Base-by-base conservation (phyloP, 2,113 vertebrate species). In the Ailurus styani region DNA sequence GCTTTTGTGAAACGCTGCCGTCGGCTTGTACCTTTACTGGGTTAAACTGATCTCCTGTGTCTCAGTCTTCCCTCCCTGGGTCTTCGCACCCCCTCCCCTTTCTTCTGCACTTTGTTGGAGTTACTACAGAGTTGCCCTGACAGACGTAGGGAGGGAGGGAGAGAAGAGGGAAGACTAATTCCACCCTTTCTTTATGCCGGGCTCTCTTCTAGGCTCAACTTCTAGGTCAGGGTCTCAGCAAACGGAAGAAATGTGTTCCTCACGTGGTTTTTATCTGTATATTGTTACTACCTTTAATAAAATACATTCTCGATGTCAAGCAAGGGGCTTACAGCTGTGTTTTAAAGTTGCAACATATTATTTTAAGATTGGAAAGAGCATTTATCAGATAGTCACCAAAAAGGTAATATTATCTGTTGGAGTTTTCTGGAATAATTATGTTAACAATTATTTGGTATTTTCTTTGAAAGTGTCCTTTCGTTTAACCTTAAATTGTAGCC, bases 231-330 rank as follows among this genome's bases (percentile, higher is more conserved):
- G 29, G 34, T 14, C 27, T 70, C 57, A 79, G 79, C 52, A 68
- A 68, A 25, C 45, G 27, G 42, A 18, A 90, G 29, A 86, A 75
- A 50, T 27, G 25, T 90, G 11, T 72, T 73, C 68, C 11, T 95
- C 29, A 1, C 64, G 66, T n/a, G 62, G 62, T 72, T 66, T 93
- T 89, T 83, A 52, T 72, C 47, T 83, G 34, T 91, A 11, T 77
- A 42, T 66, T 91, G 77, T 79, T 86, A 78, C 72, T 94, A 50
- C 70, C 34, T 81, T 83, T 89, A 94, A 77, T 91, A 64, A 91
- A 96, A 77, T 57, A 12, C 27, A 70, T 55, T 84, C n/a, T 75
- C 47, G 13, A 8, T 78, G 90, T 94, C 34, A 95, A 90, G 40
- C 2, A 3, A 87, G 62, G 31, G 57, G 40, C 73, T 96, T 79